phyloP scores from a whole-genome alignment of 2,888 invertebrate genomes.

The Herminia tarsipennalis region DNA sequence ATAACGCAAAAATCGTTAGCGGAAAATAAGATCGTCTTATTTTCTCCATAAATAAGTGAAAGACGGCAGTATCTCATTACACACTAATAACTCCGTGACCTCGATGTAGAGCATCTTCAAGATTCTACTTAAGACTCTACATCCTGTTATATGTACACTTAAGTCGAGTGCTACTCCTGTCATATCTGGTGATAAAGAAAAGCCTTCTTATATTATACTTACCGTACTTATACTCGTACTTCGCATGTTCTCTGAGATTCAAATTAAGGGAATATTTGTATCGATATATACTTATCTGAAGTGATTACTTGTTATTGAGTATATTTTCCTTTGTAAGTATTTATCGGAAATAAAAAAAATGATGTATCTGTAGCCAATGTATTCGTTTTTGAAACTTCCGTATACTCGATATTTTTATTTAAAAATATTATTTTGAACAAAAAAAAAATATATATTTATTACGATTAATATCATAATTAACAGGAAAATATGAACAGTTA shows the following conservation, averaged over 20 bases:
- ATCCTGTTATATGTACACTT: slow-evolving; percentile 28
- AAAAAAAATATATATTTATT: too few relatives aligned
- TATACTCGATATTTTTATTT: too few relatives aligned
- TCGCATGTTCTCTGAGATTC: neutral
- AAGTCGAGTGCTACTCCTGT: slow-evolving; percentile 25
- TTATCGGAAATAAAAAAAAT: too few relatives aligned
- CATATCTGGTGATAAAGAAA: slow-evolving; percentile 22
- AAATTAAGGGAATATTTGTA: neutral
- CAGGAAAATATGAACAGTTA: too few relatives aligned
- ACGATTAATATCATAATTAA: too few relatives aligned
- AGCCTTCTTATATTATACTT: slow-evolving; percentile 4
- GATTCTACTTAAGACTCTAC: slow-evolving; percentile 5
- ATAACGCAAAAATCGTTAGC: neutral
- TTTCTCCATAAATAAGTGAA: slow-evolving; percentile 3
- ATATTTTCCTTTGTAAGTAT: too few relatives aligned
- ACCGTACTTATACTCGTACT: neutral
- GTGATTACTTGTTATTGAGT: too few relatives aligned
- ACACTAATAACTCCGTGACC: slow-evolving; percentile 14
- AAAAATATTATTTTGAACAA: too few relatives aligned
- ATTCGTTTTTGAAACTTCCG: too few relatives aligned
- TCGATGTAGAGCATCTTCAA: slow-evolving; percentile 4
- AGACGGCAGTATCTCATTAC: slow-evolving; percentile 8
- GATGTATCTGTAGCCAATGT: too few relatives aligned
- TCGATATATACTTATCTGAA: neutral
- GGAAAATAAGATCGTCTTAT: neutral